These are phyloP conservation scores for Gymnosoma rotundatum DNA, from an alignment of 2,888 invertebrate genomes.

Conservation along the genomic window DNA sequence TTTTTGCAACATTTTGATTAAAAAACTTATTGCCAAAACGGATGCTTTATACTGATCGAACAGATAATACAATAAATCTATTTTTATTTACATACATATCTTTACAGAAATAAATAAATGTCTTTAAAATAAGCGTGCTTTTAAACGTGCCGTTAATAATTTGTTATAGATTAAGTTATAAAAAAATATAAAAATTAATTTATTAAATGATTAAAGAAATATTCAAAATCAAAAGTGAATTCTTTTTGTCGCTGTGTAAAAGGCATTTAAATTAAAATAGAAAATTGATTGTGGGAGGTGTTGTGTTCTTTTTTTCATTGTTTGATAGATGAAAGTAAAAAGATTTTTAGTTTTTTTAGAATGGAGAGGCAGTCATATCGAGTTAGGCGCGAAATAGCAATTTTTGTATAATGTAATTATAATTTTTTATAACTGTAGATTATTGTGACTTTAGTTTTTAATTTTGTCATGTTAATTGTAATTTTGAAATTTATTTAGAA, in stretches of 20 bases:
- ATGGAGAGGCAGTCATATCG: too few species aligned
- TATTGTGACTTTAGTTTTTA: too few species aligned
- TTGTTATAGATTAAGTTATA: constrained; percentile 36
- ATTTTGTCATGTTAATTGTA: too few species aligned
- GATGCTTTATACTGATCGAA: constrained; percentile 45
- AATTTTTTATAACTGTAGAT: too few species aligned
- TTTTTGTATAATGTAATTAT: too few species aligned
- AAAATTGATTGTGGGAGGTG: too few species aligned
- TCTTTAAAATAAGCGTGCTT: constrained; percentile 19
- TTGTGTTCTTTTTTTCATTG: too few species aligned
- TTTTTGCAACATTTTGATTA: constrained; percentile 17
- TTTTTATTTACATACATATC: constrained; percentile 15
- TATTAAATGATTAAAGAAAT: neutral
- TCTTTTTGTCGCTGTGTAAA: neutral
- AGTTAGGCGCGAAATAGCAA: too few species aligned
- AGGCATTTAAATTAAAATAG: too few species aligned
- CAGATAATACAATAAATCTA: constrained; percentile 27
- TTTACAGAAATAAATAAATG: neutral
- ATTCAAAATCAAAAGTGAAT: neutral
- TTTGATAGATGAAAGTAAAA: too few species aligned
- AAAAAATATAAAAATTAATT: constrained; percentile 2
- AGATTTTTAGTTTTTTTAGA: too few species aligned
- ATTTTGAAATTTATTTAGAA: too few species aligned
- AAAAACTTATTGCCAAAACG: constrained; percentile 63
- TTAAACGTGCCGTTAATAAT: constrained; percentile 40